A percentile compares a stretch with the other conserved stretches of the same genome.
Conservation (phyloP, 2,888 invertebrate species). For the Sinentomon sp. region DNA sequence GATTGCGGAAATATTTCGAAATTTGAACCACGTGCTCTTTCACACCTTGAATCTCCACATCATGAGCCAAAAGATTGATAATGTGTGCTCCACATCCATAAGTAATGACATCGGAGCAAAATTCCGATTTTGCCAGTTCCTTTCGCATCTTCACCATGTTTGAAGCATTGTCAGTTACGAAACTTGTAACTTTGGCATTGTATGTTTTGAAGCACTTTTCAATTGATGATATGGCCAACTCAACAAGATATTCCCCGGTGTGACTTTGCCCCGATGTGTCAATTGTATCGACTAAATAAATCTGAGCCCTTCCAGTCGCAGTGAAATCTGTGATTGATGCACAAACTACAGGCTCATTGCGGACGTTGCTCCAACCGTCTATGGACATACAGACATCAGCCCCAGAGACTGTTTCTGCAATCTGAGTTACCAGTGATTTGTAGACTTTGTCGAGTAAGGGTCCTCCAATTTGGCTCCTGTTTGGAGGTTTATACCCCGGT, state of each 20-base stretch:
- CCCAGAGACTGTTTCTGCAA: too few relatives aligned
- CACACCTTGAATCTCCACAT: neutral
- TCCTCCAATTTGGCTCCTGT: too few relatives aligned
- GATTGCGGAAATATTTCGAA: constrained; percentile 3
- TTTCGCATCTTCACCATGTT: constrained; percentile 2
- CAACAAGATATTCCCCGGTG: constrained; percentile 1
- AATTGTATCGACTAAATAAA: neutral
- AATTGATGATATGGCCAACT: neutral
- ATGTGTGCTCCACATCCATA: constrained; percentile 3
- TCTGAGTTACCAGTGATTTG: too few relatives aligned
- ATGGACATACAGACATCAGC: too few relatives aligned
- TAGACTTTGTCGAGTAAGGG: too few relatives aligned
- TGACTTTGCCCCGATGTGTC: neutral
- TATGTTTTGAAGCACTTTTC: neutral
- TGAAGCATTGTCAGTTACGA: constrained; percentile 4
- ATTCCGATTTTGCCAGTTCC: neutral
- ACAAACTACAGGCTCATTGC: neutral
- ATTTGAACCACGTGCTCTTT: neutral
- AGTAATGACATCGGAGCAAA: neutral
- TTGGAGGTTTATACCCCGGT: too few relatives aligned
- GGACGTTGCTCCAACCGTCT: constrained; percentile 3
- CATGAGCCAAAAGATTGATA: constrained; percentile 1
- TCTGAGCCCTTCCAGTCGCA: neutral
- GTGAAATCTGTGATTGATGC: constrained; percentile 1
- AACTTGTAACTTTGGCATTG: neutral